Evolutionary conservation across 2,113 vertebrate species (phyloP), one percentile per base, ranked within the genome.

Genomic region (Varanus salvator): DNA sequence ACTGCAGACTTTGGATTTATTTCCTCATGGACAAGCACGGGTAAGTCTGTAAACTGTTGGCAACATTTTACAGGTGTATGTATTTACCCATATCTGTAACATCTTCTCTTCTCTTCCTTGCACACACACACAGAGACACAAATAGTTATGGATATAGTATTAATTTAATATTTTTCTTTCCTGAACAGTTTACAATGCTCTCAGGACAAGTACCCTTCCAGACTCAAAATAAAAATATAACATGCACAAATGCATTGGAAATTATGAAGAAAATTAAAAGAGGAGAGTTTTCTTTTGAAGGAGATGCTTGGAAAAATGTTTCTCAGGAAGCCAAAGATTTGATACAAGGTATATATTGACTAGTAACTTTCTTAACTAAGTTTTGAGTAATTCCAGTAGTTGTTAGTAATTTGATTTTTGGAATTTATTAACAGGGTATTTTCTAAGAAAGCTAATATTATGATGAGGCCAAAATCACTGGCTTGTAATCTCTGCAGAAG

Each of bases 241-340:
- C 97, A 0, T 98, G 98, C 94, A 98, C 98, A 91, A 99, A 98
- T 78, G 99, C 98, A 2, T 97, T 98, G 94, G 99, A 99, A 93
- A 99, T 99, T 66, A 99, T 99, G 99, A 99, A 98, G 96, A 99
- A 99, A 96, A 99, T 99, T 90, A 99, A 99, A 94, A 98, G 98
- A 29, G 99, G 99, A 38, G 99, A 99, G 88, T 99, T 99, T 94
- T 99, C 98, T n/a, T 99, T 99, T 84, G 98, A 99, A 95, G 98
- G 99, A 85, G 98, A 99, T 92, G 98, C 99, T 93, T 99, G 99
- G 99, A 98, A 97, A 91, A 99, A 98, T 77, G 99, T 99, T 66
- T 99, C 99, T 88, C 98, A 98, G 93, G 98, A 99, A 95, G 99
- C 99, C 92, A 99, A 99, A 96, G 98, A 99, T 91, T 97, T 99